Evolutionary conservation across 2,113 vertebrate genomes (phyloP).

Genomic region (Cyphotilapia sp.): DNA sequence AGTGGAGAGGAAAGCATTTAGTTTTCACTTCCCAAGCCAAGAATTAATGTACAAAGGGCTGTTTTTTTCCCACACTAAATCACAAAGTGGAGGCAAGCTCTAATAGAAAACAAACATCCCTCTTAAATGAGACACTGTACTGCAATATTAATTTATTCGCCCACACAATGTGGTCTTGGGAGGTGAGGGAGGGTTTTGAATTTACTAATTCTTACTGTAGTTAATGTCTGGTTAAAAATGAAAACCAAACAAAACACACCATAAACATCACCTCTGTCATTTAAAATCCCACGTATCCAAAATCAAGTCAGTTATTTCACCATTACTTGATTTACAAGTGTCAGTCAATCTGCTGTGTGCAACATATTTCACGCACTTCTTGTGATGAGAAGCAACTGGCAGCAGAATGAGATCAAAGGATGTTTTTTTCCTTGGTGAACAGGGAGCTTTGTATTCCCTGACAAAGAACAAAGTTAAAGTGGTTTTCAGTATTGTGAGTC

Average conservation of each 20-base stretch:
- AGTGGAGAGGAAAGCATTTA: background rate
- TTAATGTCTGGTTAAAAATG: background rate
- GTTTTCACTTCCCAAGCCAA: background rate
- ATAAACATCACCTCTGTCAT: background rate
- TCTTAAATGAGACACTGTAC: background rate
- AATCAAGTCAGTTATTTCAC: background rate
- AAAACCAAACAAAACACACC: background rate
- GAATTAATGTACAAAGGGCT: background rate
- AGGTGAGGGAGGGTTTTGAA: background rate
- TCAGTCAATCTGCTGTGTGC: background rate
- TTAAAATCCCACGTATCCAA: background rate
- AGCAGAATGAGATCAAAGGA: background rate
- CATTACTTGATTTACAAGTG: background rate
- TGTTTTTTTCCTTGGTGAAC: background rate
- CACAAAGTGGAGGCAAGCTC: background rate
- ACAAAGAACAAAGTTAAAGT: background rate
- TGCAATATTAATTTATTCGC: background rate
- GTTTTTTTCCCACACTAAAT: background rate
- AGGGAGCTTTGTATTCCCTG: background rate
- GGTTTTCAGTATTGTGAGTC: background rate
- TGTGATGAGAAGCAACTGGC: background rate
- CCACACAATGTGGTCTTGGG: background rate
- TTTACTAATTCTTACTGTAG: background rate
- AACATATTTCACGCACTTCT: background rate
- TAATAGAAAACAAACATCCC: background rate